Evolutionary conservation across 37 sponge, comb jelly and placozoan genomes (phyloP).

Genomic region (Eunapius fragilis): DNA sequence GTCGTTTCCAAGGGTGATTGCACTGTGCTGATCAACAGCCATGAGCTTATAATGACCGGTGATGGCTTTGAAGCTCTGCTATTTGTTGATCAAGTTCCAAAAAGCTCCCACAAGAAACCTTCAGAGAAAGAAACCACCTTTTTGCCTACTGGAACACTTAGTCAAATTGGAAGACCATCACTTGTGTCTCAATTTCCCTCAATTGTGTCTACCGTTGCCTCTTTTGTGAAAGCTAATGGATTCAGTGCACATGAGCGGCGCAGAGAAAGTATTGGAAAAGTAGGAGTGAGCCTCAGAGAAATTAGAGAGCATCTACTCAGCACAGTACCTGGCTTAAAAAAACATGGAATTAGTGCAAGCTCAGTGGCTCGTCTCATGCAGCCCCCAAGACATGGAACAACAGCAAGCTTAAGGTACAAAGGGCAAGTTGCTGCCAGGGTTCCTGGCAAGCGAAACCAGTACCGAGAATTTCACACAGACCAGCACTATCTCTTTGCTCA

Average conservation of each 20-base stretch:
- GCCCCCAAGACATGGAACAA: constrained; percentile 16
- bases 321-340: constrained; percentile 19
- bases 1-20: neutral
- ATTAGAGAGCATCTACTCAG: constrained; percentile 18
- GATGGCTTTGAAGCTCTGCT: neutral
- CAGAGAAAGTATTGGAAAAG: neutral
- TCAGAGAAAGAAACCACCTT: neutral
- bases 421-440: constrained; percentile 9
- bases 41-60: neutral
- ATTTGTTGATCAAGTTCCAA: neutral
- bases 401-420: constrained; percentile 10
- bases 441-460: constrained; percentile 16
- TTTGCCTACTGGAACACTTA: neutral
- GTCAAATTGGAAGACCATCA: neutral
- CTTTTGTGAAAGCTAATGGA: constrained; percentile 15
- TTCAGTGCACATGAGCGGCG: constrained; percentile 30
- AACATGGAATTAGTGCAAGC: constrained; percentile 6
- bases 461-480: neutral
- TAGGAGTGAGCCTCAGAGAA: constrained; percentile 11
- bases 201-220: neutral
- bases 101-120: neutral
- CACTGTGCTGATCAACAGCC: neutral
- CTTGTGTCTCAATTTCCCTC: neutral
- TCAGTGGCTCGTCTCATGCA: constrained; percentile 20
- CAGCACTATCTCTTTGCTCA: constrained; percentile 12